Conservation (phyloP, 1,140 invertebrate species). For the Stegodyphus mimosarum region DNA sequence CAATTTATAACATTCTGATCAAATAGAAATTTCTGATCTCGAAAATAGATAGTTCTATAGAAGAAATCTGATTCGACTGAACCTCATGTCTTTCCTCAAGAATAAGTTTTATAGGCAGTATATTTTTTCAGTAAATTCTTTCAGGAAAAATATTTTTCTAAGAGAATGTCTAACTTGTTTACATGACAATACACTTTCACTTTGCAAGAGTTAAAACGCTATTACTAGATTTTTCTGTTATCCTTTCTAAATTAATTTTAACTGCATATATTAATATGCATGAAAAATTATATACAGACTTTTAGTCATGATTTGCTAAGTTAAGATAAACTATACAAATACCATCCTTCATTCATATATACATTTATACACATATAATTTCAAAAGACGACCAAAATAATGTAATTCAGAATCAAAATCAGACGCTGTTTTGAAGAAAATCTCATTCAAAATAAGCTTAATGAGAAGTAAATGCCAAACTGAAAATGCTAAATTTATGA, state of each 20-base stretch:
- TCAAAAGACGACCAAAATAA: not conserved
- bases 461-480: too few relatives aligned
- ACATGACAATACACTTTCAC: slow-evolving; percentile 11
- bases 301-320: slow-evolving; percentile 37
- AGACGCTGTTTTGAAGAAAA: not conserved
- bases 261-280: slow-evolving; percentile 1
- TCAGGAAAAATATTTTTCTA: slow-evolving; percentile 41
- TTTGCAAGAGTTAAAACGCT: slow-evolving; percentile 43
- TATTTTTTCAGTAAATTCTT: slow-evolving; percentile 10
- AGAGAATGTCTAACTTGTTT: slow-evolving; percentile 24
- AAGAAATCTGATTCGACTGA: slow-evolving; percentile 9
- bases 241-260: not conserved
- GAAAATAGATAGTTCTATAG: slow-evolving; percentile 49
- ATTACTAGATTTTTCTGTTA: slow-evolving; percentile 1
- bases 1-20: slow-evolving; percentile 10
- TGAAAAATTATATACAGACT: slow-evolving; percentile 31
- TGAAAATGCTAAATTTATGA: too few relatives aligned
- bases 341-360: not conserved
- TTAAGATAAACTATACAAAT: slow-evolving; percentile 24
- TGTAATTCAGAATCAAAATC: not conserved
- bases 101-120: slow-evolving; percentile 39
- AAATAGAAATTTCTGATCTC: slow-evolving; percentile 43
- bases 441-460: too few relatives aligned
- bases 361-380: not conserved
- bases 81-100: slow-evolving; percentile 10